Evolutionary conservation across 2,888 invertebrate genomes (phyloP), one percentile per base, ranked within the genome.

Genomic region (Gerris lacustris): DNA sequence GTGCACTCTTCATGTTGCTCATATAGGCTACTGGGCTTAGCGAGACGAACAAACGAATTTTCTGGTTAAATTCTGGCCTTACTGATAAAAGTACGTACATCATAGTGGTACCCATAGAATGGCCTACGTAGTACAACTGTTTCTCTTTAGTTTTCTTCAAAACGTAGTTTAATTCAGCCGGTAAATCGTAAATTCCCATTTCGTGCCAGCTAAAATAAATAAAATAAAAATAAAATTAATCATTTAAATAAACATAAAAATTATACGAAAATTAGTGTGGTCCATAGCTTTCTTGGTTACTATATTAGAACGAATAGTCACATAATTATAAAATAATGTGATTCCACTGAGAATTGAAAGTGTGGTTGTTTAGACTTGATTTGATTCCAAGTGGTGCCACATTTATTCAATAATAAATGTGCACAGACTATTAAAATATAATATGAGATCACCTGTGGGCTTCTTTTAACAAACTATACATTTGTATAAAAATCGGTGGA

Each of bases 21-120:
- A 73, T 73, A 66, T 72, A 73, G 31, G 73, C 73, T 2, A 73
- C 73, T 11, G 73, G 73, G 9, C 72, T 72, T 9, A 73, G 63
- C n/a, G 45, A 64, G 15, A 73, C 64, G 64, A 73, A 71, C 45
- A 73, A 47, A 6, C 67, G 43, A 7, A 91, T 82, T 66, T 86
- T 83, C 63, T 86, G 84, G 75, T 89, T 88, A 6, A 88, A 87
- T 74, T 88, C 84, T 0, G 88, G 87, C 75, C 86, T 82, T 31
- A 85, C 83, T 0, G 89, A 87, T 69, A 90, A 83, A 78, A 90
- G 82, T 2, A 87, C 88, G 78, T 88, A 89, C 75, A 88, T 85
- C 77, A 87, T 84, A 0, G 92, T 89, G 0, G 91, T 90, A 0
- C 94, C 95, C 88, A 95, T 94, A 0, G 94, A 95, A 80, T 95